Percentiles rank a stretch among this genome's conserved stretches.
Conservation (phyloP, 2,797 vertebrate species). For the Microtus californicus region DNA sequence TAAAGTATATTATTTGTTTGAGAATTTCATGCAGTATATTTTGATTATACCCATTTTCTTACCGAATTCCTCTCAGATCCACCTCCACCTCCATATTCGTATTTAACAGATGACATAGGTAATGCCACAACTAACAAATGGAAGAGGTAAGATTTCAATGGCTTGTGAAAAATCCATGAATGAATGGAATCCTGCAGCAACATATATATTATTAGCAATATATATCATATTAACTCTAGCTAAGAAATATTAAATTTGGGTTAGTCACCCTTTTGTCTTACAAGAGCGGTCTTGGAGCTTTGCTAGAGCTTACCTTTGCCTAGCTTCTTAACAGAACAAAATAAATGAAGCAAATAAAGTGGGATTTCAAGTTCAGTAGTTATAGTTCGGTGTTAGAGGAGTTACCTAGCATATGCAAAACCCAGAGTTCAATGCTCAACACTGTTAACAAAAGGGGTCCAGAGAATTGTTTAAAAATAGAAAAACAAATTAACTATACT, state of each 20-base stretch:
- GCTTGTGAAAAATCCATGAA: constrained; percentile 25
- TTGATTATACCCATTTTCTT: neutral
- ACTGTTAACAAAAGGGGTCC: neutral
- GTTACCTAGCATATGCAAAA: neutral
- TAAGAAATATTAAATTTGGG: constrained; percentile 49
- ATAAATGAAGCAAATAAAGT: constrained; percentile 40
- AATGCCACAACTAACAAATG: constrained; percentile 28
- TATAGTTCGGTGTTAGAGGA: neutral
- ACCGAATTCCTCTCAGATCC: neutral
- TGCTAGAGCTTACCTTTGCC: constrained; percentile 6
- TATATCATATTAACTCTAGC: constrained; percentile 6
- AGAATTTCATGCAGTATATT: neutral
- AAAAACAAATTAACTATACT: constrained; percentile 22
- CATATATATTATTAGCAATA: neutral
- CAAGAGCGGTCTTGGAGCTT: neutral
- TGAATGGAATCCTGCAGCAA: neutral
- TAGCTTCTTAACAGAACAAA: constrained; percentile 58
- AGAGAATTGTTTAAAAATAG: constrained; percentile 32
- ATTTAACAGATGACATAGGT: neutral
- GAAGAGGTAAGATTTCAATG: constrained; percentile 36
- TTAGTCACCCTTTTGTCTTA: constrained; percentile 21
- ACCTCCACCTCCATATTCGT: neutral
- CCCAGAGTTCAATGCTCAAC: neutral
- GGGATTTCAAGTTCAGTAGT: neutral
- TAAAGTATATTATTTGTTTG: neutral